Percentiles rank a stretch among this genome's conserved stretches.
phyloP scores from a whole-genome alignment of 1,140 invertebrate species.

The Microplitis demolitor region DNA sequence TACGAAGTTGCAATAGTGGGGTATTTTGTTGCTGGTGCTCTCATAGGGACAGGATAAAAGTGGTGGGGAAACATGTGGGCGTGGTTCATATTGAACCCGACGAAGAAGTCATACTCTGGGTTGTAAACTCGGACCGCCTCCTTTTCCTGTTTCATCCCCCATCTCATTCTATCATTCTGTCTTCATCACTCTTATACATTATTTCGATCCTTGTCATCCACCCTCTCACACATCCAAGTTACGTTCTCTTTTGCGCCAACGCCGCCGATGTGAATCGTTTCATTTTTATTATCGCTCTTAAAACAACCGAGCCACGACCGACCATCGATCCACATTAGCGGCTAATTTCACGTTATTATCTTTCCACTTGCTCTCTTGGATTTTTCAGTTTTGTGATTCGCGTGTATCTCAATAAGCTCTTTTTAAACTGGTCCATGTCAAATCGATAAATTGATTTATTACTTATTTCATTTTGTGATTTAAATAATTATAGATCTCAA shows the following conservation, averaged over 20 bases:
- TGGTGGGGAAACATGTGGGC: slow-evolving; percentile 35
- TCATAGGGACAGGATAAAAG: slow-evolving; percentile 21
- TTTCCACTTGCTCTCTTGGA: slow-evolving; percentile 34
- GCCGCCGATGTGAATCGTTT: slow-evolving; percentile 45
- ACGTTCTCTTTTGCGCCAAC: slow-evolving; percentile 13
- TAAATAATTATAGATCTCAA: not conserved
- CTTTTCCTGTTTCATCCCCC: slow-evolving; percentile 25
- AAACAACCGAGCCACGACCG: slow-evolving; percentile 47
- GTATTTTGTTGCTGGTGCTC: slow-evolving; percentile 6
- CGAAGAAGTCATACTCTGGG: slow-evolving; percentile 40
- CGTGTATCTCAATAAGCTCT: slow-evolving; percentile 1
- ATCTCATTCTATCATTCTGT: too few species aligned
- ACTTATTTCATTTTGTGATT: not conserved
- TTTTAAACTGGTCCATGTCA: not conserved
- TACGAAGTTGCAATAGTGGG: slow-evolving; percentile 9
- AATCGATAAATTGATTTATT: not conserved
- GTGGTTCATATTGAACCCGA: slow-evolving; percentile 37
- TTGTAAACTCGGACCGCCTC: slow-evolving; percentile 27
- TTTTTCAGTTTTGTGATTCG: slow-evolving; percentile 48
- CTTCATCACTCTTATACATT: not conserved
- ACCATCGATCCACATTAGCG: slow-evolving; percentile 59
- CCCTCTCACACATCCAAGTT: not conserved
- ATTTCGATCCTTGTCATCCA: not conserved
- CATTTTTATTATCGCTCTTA: slow-evolving; percentile 59
- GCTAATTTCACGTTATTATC: slow-evolving; percentile 59